Conservation (phyloP, 2,797 vertebrate genomes). For the Clarias fuscus region DNA sequence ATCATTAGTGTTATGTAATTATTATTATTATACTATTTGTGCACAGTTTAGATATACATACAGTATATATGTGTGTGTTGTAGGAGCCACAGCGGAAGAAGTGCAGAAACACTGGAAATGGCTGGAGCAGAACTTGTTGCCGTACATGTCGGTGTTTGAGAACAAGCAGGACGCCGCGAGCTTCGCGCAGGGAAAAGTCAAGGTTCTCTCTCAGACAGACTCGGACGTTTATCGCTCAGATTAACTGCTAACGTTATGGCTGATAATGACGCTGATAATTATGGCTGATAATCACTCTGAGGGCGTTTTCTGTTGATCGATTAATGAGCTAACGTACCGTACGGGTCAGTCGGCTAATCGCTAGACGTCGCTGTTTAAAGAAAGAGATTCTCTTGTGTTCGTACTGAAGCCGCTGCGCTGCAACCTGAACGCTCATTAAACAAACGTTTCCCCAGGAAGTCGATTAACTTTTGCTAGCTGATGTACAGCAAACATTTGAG, state of each 20-base stretch:
- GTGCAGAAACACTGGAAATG: conserved; percentile 95
- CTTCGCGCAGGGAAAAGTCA: conserved; percentile 95
- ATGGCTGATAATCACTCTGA: not conserved
- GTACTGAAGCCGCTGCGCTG: not conserved
- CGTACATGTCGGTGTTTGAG: conserved; percentile 93
- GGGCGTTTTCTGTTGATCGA: not conserved
- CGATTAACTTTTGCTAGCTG: no score
- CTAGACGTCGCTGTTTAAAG: not conserved
- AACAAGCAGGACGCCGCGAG: conserved; percentile 92
- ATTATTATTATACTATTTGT: not conserved
- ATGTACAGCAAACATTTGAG: no score
- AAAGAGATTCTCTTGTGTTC: not conserved
- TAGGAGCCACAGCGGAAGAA: conserved; percentile 89
- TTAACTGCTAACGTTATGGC: not conserved
- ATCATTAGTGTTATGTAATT: not conserved
- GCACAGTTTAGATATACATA: not conserved
- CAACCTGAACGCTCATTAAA: not conserved
- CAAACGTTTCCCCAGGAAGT: no score
- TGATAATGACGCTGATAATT: not conserved
- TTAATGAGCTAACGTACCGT: not conserved
- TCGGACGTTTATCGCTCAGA: not conserved
- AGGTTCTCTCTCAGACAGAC: conserved; percentile 70
- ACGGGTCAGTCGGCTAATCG: not conserved
- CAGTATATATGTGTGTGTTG: not conserved
- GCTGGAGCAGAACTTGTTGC: conserved; percentile 91